Conservation (phyloP, 1,140 invertebrate species). For the Sogatella furcifera region DNA sequence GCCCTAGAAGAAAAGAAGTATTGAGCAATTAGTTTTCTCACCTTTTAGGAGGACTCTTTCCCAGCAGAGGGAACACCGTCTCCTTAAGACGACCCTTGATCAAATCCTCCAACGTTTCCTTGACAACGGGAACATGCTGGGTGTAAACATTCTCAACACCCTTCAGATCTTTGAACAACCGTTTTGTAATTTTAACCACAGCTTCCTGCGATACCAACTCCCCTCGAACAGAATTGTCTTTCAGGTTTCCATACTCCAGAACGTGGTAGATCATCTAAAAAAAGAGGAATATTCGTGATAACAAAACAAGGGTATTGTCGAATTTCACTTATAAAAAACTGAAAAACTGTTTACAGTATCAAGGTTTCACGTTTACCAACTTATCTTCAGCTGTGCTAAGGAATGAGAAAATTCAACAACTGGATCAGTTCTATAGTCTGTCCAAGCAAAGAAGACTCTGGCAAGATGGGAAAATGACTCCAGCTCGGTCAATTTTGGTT, state of each 20-base stretch:
- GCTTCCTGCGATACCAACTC: constrained; percentile 71
- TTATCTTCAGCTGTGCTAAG: too few species aligned
- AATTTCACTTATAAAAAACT: too few species aligned
- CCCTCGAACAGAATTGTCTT: constrained; percentile 36
- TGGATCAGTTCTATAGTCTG: too few species aligned
- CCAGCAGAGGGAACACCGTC: constrained; percentile 66
- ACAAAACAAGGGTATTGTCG: too few species aligned
- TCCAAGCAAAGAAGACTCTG: too few species aligned
- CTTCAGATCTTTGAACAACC: constrained; percentile 80
- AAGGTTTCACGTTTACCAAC: too few species aligned
- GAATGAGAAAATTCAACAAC: too few species aligned
- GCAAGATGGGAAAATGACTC: too few species aligned
- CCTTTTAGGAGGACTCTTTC: constrained; percentile 17
- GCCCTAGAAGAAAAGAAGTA: too few species aligned
- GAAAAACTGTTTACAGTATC: too few species aligned
- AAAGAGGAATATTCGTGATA: not conserved
- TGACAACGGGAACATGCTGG: constrained; percentile 80
- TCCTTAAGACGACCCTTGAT: constrained; percentile 79
- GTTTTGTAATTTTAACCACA: constrained; percentile 82
- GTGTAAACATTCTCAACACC: constrained; percentile 97
- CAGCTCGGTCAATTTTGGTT: too few species aligned
- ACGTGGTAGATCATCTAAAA: constrained; percentile 42
- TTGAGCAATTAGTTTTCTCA: too few species aligned
- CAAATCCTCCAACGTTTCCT: constrained; percentile 78
- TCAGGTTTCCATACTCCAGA: constrained; percentile 10